A percentile compares a stretch with the other conserved stretches of the same genome.
phyloP scores from a whole-genome alignment of 1,140 invertebrate genomes.

The Drosophila miranda region DNA sequence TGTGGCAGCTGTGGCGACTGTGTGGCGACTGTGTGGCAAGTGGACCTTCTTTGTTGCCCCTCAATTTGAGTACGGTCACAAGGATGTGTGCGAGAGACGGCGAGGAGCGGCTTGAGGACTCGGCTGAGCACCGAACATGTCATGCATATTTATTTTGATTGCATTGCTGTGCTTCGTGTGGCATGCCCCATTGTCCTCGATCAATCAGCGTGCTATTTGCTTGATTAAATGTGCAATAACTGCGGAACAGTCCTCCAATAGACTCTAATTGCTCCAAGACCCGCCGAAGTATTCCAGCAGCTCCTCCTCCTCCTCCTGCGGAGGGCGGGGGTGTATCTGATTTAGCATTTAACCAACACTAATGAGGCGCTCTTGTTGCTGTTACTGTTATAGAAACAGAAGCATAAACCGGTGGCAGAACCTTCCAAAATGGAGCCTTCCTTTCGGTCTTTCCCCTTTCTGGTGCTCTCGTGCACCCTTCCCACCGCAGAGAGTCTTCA shows the following conservation, averaged over 20 bases:
- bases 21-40: neutral
- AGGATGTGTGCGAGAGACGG: no score
- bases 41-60: slow-evolving; percentile 27
- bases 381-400: no score
- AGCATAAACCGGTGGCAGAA: no score
- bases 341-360: no score
- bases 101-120: no score
- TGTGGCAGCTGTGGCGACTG: no score
- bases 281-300: neutral
- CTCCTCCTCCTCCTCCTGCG: no score
- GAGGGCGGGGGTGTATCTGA: neutral
- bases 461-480: no score
- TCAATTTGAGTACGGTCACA: no score
- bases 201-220: slow-evolving; percentile 61
- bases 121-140: neutral
- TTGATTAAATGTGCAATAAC: slow-evolving; percentile 46
- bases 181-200: slow-evolving; percentile 43
- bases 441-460: no score
- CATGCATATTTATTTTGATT: slow-evolving; percentile 57
- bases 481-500: no score
- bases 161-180: slow-evolving; percentile 27
- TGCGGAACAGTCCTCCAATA: neutral
- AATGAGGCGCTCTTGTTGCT: slow-evolving; percentile 39
- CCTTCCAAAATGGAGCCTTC: no score
- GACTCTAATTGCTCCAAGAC: slow-evolving; percentile 18